Evolutionary conservation across 2,113 vertebrate genomes (phyloP), one percentile per base, ranked within the genome.

Genomic region (Mus spicilegus): DNA sequence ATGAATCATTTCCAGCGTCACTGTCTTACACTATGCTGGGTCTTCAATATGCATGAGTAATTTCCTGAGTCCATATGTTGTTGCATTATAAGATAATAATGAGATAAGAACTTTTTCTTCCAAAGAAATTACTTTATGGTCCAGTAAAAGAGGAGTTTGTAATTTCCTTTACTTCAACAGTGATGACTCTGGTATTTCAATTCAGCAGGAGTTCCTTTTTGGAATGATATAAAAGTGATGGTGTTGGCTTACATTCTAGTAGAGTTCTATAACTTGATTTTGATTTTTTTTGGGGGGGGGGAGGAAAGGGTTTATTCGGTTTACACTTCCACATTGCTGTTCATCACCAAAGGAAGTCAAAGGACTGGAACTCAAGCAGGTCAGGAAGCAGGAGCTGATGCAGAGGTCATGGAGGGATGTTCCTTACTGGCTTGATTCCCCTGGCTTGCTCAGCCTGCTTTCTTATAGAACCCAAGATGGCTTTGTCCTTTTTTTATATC

Each of bases 151-250:
- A 96, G 46, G 81, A 94, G 42, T 54, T 97, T 95, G 65, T 26
- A 39, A 39, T 96, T 72, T 78, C 93, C 97, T 90, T 1, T 87
- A 97, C 93, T 98, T 98, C 91, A 75, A 75, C 33, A 92, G 22
- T 14, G 78, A 51, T 88, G 90, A 72, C 51, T 94, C 19, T 90
- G 73, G n/a, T 61, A 94, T 36, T 81, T 97, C 77, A 89, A 80
- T 90, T 97, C 92, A 93, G 58, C 7, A 56, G 87, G 85, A 85
- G 42, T 65, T 98, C 69, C 28, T 94, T 95, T 96, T 94, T 95
- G 88, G 12, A 20, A 88, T 77, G 85, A 78, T 84, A 10, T 93
- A 84, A 90, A 73, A 58, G 36, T 84, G 63, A 91, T 75, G 58
- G 58, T 81, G 65, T 51, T 85, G 61, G 54, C 51, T 87, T 87